Percentiles rank a stretch among this genome's conserved stretches.
Conservation (phyloP, 2,888 invertebrate species). For the Eupithecia exiguata region DNA sequence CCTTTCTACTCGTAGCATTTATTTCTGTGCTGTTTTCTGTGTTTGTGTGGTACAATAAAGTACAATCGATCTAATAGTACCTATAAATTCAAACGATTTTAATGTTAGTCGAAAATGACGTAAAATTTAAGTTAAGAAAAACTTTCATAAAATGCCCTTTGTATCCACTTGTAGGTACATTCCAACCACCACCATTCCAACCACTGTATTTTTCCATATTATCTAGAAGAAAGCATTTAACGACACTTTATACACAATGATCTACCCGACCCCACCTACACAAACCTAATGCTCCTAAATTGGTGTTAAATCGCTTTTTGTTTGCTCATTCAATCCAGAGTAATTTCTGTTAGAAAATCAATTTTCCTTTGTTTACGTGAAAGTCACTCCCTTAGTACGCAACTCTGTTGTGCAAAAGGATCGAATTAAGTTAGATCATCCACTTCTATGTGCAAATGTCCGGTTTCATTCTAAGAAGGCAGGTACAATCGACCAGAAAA, state of each 20-base stretch:
- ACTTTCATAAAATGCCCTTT: no score
- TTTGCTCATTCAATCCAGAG: slow-evolving; percentile 69
- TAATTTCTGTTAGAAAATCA: slow-evolving; percentile 70
- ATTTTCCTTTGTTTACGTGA: slow-evolving; percentile 58
- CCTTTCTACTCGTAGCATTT: no score
- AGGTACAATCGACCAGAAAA: not conserved
- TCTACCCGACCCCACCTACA: slow-evolving; percentile 25
- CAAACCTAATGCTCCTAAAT: slow-evolving; percentile 54
- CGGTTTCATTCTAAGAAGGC: not conserved
- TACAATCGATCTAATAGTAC: no score
- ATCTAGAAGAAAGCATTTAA: not conserved
- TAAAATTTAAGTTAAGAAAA: not conserved
- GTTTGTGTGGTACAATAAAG: no score
- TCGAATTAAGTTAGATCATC: not conserved
- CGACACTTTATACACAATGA: not conserved
- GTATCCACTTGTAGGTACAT: no score
- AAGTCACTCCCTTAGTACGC: slow-evolving; percentile 33
- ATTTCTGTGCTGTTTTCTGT: no score
- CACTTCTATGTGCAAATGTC: not conserved
- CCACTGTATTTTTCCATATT: not conserved
- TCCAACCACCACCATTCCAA: no score
- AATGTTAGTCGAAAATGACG: not conserved
- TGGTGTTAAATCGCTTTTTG: slow-evolving; percentile 76
- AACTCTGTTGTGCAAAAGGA: not conserved
- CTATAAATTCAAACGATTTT: not conserved